phyloP scores from a whole-genome alignment of 37 sponge, comb jelly and placozoan species.

The Dysidea cf. avara region DNA sequence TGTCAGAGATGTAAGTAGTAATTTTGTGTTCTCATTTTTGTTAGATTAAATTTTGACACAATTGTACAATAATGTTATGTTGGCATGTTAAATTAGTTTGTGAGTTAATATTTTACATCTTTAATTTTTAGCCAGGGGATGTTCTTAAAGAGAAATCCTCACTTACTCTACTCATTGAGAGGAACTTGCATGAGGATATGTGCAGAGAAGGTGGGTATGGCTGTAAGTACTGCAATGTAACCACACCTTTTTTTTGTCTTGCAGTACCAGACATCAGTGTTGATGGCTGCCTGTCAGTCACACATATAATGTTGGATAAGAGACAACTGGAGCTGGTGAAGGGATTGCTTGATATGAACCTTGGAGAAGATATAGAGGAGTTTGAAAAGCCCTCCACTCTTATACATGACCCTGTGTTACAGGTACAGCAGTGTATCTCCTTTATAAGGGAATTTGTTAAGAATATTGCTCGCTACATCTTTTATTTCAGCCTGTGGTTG shows the following conservation, averaged over 20 bases:
- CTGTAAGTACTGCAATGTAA: too few relatives aligned
- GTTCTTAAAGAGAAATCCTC: conserved; percentile 82
- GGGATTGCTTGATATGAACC: conserved; percentile 87
- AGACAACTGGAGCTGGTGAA: conserved; percentile 83
- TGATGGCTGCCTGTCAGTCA: conserved; percentile 64
- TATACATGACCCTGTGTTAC: conserved; percentile 79
- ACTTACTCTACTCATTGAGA: conserved; percentile 73
- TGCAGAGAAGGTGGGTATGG: conserved; percentile 75
- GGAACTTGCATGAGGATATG: conserved; percentile 87
- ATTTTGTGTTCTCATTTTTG: conserved; percentile 1
- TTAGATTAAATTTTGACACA: neutral
- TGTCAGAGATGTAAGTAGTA: conserved; percentile 34
- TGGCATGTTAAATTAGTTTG: neutral
- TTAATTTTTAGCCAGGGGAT: conserved; percentile 40
- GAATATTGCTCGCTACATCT: neutral
- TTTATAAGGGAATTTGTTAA: too few relatives aligned
- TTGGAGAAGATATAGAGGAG: conserved; percentile 86
- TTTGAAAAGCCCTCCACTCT: conserved; percentile 88
- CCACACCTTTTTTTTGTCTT: neutral
- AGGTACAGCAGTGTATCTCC: too few relatives aligned
- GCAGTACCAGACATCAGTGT: conserved; percentile 80
- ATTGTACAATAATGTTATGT: neutral
- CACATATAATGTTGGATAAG: conserved; percentile 83
- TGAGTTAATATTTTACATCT: neutral
- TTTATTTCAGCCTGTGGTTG: conserved; percentile 50